Percentiles rank a stretch among this genome's conserved stretches.
These are phyloP conservation scores for Microctenopoma steveboyesi DNA, from an alignment of 2,797 vertebrate species.

Conservation along the genomic window DNA sequence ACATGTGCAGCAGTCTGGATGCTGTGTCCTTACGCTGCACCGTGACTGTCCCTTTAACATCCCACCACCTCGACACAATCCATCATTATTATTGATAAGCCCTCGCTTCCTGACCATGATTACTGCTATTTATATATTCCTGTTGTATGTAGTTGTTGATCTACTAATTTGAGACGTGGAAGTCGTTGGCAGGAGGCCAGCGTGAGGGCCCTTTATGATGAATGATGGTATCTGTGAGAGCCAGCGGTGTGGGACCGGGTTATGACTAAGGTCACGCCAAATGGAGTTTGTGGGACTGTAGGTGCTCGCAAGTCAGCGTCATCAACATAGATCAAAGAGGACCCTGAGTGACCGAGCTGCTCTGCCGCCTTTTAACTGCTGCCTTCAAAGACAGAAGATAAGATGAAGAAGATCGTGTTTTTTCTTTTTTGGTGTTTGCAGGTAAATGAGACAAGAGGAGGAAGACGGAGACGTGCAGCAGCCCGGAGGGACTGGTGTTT, in stretches of 20 bases:
- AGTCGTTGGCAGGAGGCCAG: slow-evolving; percentile 57
- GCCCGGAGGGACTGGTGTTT: slow-evolving; percentile 21
- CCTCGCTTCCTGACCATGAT: slow-evolving; percentile 46
- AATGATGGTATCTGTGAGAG: slow-evolving; percentile 59
- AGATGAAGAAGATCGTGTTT: slow-evolving; percentile 7
- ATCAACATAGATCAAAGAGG: slow-evolving; percentile 70
- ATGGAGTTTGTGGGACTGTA: slow-evolving; percentile 67
- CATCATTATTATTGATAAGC: slow-evolving; percentile 58
- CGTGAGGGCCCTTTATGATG: slow-evolving; percentile 58
- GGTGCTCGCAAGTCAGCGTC: slow-evolving; percentile 63
- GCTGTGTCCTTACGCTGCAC: slow-evolving; percentile 21
- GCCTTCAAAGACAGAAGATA: slow-evolving; percentile 24
- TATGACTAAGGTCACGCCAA: slow-evolving; percentile 72
- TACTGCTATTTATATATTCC: slow-evolving; percentile 67
- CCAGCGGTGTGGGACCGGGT: slow-evolving; percentile 66
- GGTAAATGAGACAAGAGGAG: slow-evolving; percentile 34
- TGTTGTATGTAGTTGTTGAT: slow-evolving; percentile 62
- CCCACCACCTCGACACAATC: slow-evolving; percentile 23
- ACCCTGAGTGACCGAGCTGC: slow-evolving; percentile 53
- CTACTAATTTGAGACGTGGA: slow-evolving; percentile 57
- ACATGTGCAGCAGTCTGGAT: no score
- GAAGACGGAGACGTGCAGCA: slow-evolving; percentile 2
- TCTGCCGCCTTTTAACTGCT: slow-evolving; percentile 48
- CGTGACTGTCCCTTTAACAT: slow-evolving; percentile 38
- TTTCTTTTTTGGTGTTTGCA: slow-evolving; percentile 19